Conservation (phyloP, 2,113 vertebrate genomes). For the Corvus cornix region DNA sequence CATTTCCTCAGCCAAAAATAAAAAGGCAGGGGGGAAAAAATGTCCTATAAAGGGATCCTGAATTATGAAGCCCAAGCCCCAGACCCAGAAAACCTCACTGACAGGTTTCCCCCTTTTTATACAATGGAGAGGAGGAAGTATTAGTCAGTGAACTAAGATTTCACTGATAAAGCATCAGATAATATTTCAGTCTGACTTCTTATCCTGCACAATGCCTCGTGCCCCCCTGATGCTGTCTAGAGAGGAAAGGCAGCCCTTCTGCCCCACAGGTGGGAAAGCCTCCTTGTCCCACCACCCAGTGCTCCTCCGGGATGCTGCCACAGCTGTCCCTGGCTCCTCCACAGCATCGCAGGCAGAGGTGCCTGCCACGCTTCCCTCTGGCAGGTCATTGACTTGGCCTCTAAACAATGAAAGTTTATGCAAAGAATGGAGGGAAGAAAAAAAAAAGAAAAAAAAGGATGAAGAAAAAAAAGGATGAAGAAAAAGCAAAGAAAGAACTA, state of each 20-base stretch:
- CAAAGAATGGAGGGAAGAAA: neutral
- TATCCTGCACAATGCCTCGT: neutral
- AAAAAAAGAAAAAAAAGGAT: neutral
- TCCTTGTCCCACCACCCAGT: accelerated
- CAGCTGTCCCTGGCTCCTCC: accelerated
- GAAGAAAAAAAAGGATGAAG: neutral
- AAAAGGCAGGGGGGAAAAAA: neutral
- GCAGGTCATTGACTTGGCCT: neutral
- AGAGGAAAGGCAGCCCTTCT: neutral
- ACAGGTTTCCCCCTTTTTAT: neutral
- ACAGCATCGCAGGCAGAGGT: accelerated
- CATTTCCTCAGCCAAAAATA: neutral
- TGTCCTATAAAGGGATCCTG: neutral
- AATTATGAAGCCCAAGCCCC: neutral
- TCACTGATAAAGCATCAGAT: neutral
- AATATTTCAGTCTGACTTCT: neutral
- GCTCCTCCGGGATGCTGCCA: accelerated
- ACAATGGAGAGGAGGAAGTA: neutral
- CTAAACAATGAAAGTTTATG: neutral
- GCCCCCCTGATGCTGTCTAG: accelerated
- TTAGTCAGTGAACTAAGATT: neutral
- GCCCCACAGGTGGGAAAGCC: neutral
- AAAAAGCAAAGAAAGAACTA: neutral
- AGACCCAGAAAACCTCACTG: neutral
- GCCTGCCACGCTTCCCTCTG: neutral